Base-by-base conservation (phyloP, 2,888 invertebrate species). In the Chromoteleia sp. region DNA sequence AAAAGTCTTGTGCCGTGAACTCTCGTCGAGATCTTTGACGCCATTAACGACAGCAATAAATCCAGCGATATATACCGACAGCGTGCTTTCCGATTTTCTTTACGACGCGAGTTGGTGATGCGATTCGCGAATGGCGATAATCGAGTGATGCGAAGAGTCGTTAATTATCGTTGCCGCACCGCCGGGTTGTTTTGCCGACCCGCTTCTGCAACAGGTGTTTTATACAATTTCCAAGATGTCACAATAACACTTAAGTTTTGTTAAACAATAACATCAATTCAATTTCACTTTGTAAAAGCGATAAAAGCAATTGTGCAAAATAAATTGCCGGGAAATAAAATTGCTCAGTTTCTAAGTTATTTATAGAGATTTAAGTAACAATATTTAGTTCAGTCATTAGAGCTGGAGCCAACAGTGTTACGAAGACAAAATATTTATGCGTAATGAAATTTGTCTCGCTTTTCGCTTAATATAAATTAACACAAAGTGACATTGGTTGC, bases 61-160 rank as follows among this genome's bases (percentile, higher is more conserved):
- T 81, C 73, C 81, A 68, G 73, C 71, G 76, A 77, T 81, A 77
- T 78, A 74, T 78, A 74, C 77, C 77, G 70, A 76, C 76, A 68
- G 73, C 82, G 63, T 79, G 71, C 81, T 83, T 76, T 79, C 81
- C 79, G 76, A 80, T 82, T 82, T 81, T 79, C 78, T 76, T 80
- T 84, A 75, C 78, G 82, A 84, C 83, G 75, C 74, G 45, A 81
- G 83, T 80, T 61, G 76, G 77, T 83, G 80, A 80, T 82, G 83
- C 79, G 84, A 87, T 84, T 86, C 83, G 80, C 74, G 83, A 84
- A 84, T 84, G 82, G 84, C 85, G 86, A 85, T 87, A 85, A 86
- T 86, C 85, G 84, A 73, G 80, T 84, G 81, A 84, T 75, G 81
- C 83, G 84, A 82, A 83, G 84, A 83, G 85, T 86, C 86, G 85